phyloP scores from a whole-genome alignment of 2,888 invertebrate species.

The Petrolisthes manimaculis region DNA sequence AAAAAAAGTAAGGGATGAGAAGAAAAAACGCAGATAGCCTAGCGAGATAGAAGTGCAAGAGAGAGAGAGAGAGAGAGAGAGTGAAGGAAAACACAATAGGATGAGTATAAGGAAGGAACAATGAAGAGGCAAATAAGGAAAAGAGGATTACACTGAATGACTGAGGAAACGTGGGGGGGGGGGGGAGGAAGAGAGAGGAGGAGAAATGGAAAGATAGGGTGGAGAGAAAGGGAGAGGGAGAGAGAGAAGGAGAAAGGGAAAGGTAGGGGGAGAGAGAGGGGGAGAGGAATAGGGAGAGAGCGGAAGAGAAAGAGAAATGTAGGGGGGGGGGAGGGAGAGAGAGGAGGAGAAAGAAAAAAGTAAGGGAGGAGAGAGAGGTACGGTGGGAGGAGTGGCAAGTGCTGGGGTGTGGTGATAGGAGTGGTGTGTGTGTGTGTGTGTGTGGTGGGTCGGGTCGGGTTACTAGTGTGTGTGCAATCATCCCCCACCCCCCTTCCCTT shows the following conservation, averaged over 20 bases:
- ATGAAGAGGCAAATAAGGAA: too few species aligned
- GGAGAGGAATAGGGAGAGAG: constrained; percentile 21
- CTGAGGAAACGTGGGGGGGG: not conserved
- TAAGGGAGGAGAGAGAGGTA: not conserved
- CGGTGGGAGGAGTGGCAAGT: not conserved
- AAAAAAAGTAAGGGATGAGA: too few species aligned
- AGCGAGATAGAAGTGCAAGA: too few species aligned
- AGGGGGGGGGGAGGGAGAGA: not conserved
- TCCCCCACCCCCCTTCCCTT: too few species aligned
- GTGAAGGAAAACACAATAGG: too few species aligned
- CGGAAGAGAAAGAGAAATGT: not conserved
- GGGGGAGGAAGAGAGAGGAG: not conserved
- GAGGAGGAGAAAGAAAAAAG: not conserved
- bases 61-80: too few species aligned
- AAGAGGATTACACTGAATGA: too few species aligned
- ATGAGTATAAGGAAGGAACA: too few species aligned
- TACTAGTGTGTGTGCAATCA: too few species aligned
- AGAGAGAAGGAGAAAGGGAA: not conserved
- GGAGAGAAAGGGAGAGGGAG: constrained; percentile 2
- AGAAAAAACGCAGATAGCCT: too few species aligned
- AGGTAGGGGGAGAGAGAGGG: constrained; percentile 15
- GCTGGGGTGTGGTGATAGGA: not conserved
- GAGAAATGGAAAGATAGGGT: not conserved
- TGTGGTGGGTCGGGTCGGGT: too few species aligned
- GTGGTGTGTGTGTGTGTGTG: not conserved